phyloP scores from a whole-genome alignment of 2,113 vertebrate genomes.

The Clarias magur region DNA sequence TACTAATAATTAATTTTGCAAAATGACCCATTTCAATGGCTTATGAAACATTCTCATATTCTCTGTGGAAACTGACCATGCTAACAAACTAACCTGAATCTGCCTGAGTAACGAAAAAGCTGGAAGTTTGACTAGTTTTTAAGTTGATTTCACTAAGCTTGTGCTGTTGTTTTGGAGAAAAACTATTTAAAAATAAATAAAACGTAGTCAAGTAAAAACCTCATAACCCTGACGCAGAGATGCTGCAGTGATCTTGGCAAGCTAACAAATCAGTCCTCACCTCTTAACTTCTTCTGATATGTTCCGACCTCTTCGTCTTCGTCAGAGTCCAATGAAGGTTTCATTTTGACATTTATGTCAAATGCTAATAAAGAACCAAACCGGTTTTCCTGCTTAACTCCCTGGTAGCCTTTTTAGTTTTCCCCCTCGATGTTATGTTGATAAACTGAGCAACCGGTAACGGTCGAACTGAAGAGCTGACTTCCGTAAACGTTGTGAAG shows the following conservation, averaged over 20 bases:
- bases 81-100: not conserved
- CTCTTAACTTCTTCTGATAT: constrained; percentile 25
- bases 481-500: not conserved
- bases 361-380: not conserved
- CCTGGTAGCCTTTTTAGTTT: not conserved
- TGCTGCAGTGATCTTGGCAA: not conserved
- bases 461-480: not conserved
- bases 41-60: not conserved
- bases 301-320: constrained; percentile 39
- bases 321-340: constrained; percentile 2
- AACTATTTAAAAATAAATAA: not conserved
- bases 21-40: not conserved
- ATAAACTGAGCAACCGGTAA: not conserved
- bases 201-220: too few relatives aligned
- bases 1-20: not conserved
- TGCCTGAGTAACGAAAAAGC: not conserved
- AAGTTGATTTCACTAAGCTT: not conserved
- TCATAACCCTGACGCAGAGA: not conserved
- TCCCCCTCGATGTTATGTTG: not conserved
- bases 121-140: not conserved
- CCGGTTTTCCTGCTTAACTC: not conserved
- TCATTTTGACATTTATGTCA: not conserved
- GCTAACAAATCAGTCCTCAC: not conserved
- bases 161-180: not conserved
- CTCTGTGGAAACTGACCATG: not conserved